Evolutionary conservation across 1,140 invertebrate genomes (phyloP), one percentile per base, ranked within the genome.

Genomic region (Proctacanthus coquilletti): DNA sequence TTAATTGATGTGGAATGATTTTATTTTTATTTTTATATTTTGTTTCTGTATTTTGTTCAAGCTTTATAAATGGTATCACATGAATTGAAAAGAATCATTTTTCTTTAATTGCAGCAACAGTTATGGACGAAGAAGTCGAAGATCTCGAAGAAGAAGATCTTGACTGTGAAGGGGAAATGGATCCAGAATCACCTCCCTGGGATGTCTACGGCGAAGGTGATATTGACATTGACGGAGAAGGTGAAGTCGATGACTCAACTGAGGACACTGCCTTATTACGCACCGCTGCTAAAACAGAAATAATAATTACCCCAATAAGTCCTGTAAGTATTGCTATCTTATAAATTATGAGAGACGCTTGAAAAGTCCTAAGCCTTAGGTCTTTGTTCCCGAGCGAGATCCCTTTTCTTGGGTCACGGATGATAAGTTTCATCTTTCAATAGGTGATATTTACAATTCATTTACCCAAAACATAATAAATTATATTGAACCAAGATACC

Each of bases 191-290:
- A 36, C 57, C 57, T 23, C 51, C 57, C 15, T 60, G 57, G 57
- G 55, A 60, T 41, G 51, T 57, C 23, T 53, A 60, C 34, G 56
- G 54, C 45, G 51, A 58, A 39, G 63, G 65, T 42, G 61, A 66
- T 18, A 64, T 53, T 21, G 68, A 69, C 35, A 51, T 52, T 33
- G 60, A 68, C 39, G 50, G 49, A 49, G 67, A 61, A 41, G 65
- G 56, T 39, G 60, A 59, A 41, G 53, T 50, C 41, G 68, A 69
- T 50, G 68, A 65, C 43, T 66, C 65, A 38, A 68, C 57, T 20
- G 61, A 63, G 45, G 68, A 71, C 51, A 67, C 70, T 20, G 70
- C 70, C 27, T 54, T 72, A 36, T 54, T 72, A 19, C 53, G 56
- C 21, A 59, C 62, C 34, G 52, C 60, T 41, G 54, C 56, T 32